Evolutionary conservation across 2,797 vertebrate genomes (phyloP).

Genomic region (Passerculus sandwichensis): DNA sequence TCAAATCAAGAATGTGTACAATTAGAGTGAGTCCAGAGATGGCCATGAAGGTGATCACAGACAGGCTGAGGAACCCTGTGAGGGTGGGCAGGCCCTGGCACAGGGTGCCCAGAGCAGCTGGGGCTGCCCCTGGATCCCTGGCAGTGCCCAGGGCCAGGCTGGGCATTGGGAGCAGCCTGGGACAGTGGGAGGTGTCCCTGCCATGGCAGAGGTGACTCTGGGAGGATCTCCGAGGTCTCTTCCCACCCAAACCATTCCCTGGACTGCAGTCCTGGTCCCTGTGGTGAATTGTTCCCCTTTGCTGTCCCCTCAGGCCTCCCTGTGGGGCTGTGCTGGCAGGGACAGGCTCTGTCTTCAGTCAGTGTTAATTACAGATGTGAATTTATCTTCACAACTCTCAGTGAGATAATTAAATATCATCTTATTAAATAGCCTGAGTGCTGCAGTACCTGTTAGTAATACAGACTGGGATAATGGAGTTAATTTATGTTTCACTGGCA

Average conservation of each 20-base stretch:
- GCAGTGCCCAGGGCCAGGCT: neutral
- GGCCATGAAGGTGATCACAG: neutral
- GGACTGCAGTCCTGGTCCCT: neutral
- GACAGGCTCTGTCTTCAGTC: neutral
- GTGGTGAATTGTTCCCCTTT: neutral
- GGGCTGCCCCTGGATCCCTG: neutral
- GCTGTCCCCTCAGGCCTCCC: neutral
- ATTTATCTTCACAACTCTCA: neutral
- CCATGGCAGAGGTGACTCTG: rapidly evolving
- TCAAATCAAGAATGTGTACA: neutral
- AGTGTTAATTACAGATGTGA: neutral
- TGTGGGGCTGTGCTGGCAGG: rapidly evolving
- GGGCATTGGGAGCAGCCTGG: neutral
- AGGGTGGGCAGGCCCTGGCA: neutral
- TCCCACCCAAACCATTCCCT: neutral
- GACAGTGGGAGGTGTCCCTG: neutral
- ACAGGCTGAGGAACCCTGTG: neutral
- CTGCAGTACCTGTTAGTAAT: neutral
- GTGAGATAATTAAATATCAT: conserved; percentile 26
- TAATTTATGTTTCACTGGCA: neutral
- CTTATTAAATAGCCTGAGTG: neutral
- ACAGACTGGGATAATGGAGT: neutral
- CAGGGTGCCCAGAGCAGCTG: neutral
- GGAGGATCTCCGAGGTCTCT: neutral
- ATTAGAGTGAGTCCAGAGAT: neutral